A percentile compares a stretch with the other conserved stretches of the same genome.
Conservation (phyloP, 1,140 invertebrate genomes). For the Leptopilina clavipes region DNA sequence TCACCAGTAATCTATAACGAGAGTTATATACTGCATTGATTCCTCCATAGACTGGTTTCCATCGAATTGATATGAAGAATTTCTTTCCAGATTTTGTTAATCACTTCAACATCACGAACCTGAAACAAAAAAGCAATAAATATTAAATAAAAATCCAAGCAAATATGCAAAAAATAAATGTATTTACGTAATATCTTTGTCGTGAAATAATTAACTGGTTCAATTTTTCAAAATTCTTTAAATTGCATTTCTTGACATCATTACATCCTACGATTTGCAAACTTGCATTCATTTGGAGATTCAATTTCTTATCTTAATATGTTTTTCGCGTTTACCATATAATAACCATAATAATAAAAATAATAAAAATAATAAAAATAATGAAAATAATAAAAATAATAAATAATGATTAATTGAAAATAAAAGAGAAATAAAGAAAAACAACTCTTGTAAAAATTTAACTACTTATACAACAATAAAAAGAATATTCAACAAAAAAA, state of each 20-base stretch:
- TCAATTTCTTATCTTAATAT: constrained; percentile 23
- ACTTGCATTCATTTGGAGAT: background rate
- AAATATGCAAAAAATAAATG: background rate
- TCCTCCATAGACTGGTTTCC: too few relatives aligned
- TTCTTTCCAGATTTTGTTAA: too few relatives aligned
- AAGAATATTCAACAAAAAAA: background rate
- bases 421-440: background rate
- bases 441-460: background rate
- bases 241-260: background rate
- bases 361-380: too few relatives aligned
- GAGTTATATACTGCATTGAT: too few relatives aligned
- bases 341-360: too few relatives aligned
- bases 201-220: background rate
- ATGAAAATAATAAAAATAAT: background rate
- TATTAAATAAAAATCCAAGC: too few relatives aligned
- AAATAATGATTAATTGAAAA: background rate
- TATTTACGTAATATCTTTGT: background rate
- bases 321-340: background rate
- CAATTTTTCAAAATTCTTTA: background rate
- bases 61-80: too few relatives aligned
- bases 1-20: too few relatives aligned
- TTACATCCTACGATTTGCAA: constrained; percentile 3
- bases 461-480: too few relatives aligned
- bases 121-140: background rate
- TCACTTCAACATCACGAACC: background rate